Base-by-base conservation (phyloP, 2,888 invertebrate genomes). In the Nasonia oneida region DNA sequence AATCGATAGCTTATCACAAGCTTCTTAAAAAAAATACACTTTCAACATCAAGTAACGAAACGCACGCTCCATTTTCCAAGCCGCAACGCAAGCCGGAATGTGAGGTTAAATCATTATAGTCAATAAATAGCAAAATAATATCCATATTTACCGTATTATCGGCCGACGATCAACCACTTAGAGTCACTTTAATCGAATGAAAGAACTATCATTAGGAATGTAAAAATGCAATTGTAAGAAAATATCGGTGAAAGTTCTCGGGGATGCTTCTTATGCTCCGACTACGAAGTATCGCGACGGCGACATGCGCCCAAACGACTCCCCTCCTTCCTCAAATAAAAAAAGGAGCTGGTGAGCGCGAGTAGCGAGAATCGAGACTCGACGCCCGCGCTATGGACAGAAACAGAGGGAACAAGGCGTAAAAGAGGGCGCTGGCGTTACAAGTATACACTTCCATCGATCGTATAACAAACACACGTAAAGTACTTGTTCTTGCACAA, bases 71-170 rank as follows among this genome's bases (percentile, higher is more conserved):
- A 64, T 8, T 73, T 73, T 23, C n/a, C 23, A 73, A 83, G 73
- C 78, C 61, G 47, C 78, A 6, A 42, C 12, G 61, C 23, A 83
- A 78, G 74, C 79, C 84, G 79, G 47, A 84, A 50, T 79, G 81
- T 81, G 23, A 81, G 81, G 81, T 84, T 84, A 81, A 81, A 33
- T n/a, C 15, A 3, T 14, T 39, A 74, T 14, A 64, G 47, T 14
- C 29, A 47, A 73, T 18, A 12, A 0, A 23, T 47, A 42, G 0
- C n/a, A 53, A 12, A 29, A 71, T 37, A 75, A 29, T 70, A 42
- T 29, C 12, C 53, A 50, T 74, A 74, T 39, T 74, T 79, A 74
- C 83, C 73, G 74, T n/a, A 37, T 18, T 64, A 42, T 39, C 14
- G 15, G 15, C 23, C 12, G 57, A 33, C 53, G 57, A 70, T 15